These are phyloP conservation scores for Limosa lapponica DNA, from an alignment of 2,797 vertebrate genomes.

Conservation along the genomic window DNA sequence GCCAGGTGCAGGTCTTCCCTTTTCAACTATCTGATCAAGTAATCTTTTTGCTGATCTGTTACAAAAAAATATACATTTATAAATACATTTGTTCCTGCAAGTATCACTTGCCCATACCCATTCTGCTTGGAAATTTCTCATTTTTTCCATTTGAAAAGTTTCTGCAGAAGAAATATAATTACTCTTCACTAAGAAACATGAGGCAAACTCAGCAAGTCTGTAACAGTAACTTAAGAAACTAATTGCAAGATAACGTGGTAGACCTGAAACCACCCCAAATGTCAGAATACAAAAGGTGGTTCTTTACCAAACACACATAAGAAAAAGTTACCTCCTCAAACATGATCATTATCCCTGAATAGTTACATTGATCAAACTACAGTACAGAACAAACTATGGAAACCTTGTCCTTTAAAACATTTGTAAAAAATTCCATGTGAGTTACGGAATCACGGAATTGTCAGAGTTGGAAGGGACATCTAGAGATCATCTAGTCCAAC, in stretches of 20 bases:
- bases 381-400: background rate
- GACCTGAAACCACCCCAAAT: background rate
- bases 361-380: background rate
- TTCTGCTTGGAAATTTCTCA: background rate
- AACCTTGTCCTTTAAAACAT: background rate
- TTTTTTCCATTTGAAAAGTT: background rate
- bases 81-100: background rate
- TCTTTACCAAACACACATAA: background rate
- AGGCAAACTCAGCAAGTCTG: background rate
- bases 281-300: background rate
- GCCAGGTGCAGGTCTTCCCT: constrained; percentile 93
- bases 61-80: background rate
- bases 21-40: constrained; percentile 96
- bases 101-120: background rate
- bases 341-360: background rate
- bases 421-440: fast-evolving
- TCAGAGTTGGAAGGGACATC: too few relatives aligned
- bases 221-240: background rate
- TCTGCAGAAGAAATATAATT: background rate
- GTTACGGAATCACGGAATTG: too few relatives aligned
- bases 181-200: background rate
- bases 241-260: background rate
- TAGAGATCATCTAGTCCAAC: too few relatives aligned
- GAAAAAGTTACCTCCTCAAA: background rate
- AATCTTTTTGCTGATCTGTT: constrained; percentile 91